Evolutionary conservation across 2,888 invertebrate genomes (phyloP).

Genomic region (Apamea monoglypha): DNA sequence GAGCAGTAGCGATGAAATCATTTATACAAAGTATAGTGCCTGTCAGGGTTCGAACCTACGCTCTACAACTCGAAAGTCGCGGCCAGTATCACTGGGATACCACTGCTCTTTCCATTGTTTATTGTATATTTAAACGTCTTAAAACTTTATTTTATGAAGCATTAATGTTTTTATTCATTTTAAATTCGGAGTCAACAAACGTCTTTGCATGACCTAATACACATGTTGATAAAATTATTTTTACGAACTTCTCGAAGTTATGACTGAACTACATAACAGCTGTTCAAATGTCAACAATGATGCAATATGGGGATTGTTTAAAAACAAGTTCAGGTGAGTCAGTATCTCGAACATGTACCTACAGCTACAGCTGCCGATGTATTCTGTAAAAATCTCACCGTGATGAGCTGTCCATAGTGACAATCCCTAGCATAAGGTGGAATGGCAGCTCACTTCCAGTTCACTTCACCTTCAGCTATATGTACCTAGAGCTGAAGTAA

Average conservation of each 20-base stretch:
- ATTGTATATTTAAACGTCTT: background rate
- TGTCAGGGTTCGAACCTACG: background rate
- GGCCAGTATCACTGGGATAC: too few species aligned
- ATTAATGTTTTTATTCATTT: background rate
- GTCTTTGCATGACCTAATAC: slow-evolving; percentile 4
- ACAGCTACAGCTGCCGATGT: background rate
- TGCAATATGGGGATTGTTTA: slow-evolving; percentile 39
- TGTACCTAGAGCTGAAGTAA: too few species aligned
- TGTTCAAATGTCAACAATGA: slow-evolving; percentile 56
- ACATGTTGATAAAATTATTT: background rate
- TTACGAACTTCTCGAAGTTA: background rate
- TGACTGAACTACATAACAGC: slow-evolving; percentile 30
- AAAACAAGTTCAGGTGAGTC: slow-evolving; percentile 39
- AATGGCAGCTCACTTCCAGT: too few species aligned
- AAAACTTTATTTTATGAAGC: background rate
- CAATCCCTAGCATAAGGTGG: background rate
- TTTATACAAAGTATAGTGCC: background rate
- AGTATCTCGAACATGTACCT: background rate
- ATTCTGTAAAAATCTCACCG: background rate
- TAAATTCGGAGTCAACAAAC: background rate
- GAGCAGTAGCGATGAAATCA: background rate
- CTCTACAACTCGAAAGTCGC: too few species aligned
- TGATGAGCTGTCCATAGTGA: background rate
- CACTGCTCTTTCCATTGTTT: background rate
- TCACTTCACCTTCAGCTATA: too few species aligned